Conservation (phyloP, 2,797 vertebrate species). For the Siniperca scherzeri region DNA sequence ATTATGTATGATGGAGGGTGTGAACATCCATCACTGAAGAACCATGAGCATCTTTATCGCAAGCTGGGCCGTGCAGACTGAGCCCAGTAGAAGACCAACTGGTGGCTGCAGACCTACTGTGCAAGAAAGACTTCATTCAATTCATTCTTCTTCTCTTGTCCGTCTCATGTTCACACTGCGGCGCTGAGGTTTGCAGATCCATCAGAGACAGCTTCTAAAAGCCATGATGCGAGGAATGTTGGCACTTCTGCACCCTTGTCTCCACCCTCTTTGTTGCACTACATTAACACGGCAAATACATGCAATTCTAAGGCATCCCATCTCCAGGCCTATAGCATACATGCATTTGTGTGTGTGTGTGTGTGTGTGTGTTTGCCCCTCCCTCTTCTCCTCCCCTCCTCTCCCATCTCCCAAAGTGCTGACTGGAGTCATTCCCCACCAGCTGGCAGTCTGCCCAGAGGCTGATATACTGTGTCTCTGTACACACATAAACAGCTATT, state of each 20-base stretch:
- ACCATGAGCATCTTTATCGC: conserved; percentile 1
- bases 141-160: neutral
- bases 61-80: neutral
- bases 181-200: conserved; percentile 34
- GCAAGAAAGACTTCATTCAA: neutral
- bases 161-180: neutral
- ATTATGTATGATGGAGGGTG: neutral
- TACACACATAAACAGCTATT: conserved; percentile 81
- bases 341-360: neutral
- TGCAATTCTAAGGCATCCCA: conserved; percentile 16
- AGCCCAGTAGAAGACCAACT: neutral
- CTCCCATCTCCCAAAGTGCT: conserved; percentile 69
- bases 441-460: conserved; percentile 68
- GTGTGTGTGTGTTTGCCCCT: conserved; percentile 1
- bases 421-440: conserved; percentile 68
- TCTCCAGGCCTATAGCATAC: conserved; percentile 30
- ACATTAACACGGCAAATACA: conserved; percentile 43
- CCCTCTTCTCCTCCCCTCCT: neutral
- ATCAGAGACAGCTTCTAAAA: conserved; percentile 39
- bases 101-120: neutral
- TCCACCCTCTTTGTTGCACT: conserved; percentile 53
- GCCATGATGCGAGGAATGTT: neutral
- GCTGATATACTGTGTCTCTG: conserved; percentile 76
- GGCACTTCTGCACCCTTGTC: conserved; percentile 7
- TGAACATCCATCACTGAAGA: conserved; percentile 22